Percentiles rank a stretch among this genome's conserved stretches.
Evolutionary conservation across 2,888 invertebrate genomes (phyloP).

Genomic region (Achlya flavicornis): DNA sequence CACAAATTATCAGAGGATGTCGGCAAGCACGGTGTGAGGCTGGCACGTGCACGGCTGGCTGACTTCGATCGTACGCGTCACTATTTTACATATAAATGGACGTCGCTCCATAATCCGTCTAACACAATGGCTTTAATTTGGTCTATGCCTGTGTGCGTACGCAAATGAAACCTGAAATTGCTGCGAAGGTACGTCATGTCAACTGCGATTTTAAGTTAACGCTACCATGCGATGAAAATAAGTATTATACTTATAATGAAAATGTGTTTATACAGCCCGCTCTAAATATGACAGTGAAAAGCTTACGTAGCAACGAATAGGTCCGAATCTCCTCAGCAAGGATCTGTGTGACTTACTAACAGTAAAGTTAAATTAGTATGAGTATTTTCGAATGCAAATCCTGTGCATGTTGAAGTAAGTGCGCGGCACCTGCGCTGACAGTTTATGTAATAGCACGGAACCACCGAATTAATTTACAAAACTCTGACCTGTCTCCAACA

Average conservation of each 20-base stretch:
- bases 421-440: constrained; percentile 78
- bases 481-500: constrained; percentile 71
- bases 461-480: constrained; percentile 80
- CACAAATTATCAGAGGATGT: constrained; percentile 51
- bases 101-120: constrained; percentile 76
- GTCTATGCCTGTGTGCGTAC: constrained; percentile 65
- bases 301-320: constrained; percentile 28
- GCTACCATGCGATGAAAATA: not conserved
- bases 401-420: constrained; percentile 55
- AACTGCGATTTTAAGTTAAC: not conserved
- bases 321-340: constrained; percentile 44
- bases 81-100: constrained; percentile 83
- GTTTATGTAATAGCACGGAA: constrained; percentile 79
- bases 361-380: constrained; percentile 77
- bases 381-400: constrained; percentile 77
- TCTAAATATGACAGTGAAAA: not conserved
- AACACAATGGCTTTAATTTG: constrained; percentile 82
- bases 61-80: constrained; percentile 72
- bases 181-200: constrained; percentile 30
- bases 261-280: not conserved
- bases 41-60: constrained; percentile 59
- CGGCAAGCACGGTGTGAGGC: constrained; percentile 39
- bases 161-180: constrained; percentile 68
- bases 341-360: constrained; percentile 63
- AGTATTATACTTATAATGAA: not conserved